Evolutionary conservation across 2,113 vertebrate species (phyloP).

Genomic region (Eurystomus gularis): DNA sequence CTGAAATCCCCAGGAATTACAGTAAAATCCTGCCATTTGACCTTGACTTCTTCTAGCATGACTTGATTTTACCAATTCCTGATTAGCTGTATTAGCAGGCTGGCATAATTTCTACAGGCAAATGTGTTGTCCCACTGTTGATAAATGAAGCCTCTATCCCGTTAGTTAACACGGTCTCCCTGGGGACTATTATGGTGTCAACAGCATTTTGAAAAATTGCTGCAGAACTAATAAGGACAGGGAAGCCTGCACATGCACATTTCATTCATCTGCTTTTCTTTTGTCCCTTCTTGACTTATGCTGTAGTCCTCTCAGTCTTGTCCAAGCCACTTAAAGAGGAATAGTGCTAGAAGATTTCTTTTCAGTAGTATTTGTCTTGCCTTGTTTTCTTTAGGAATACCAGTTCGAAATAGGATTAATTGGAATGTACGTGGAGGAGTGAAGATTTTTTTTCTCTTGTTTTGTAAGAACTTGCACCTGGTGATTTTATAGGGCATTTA

Average conservation of each 20-base stretch:
- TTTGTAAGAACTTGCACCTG: not conserved
- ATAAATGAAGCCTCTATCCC: not conserved
- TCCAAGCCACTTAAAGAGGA: not conserved
- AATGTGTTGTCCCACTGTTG: not conserved
- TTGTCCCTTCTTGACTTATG: not conserved
- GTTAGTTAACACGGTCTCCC: constrained; percentile 21
- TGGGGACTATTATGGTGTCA: not conserved
- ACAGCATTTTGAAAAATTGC: constrained; percentile 32
- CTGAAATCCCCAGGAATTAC: not conserved
- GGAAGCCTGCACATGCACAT: not conserved
- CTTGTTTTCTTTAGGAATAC: not conserved
- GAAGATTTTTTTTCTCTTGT: not conserved
- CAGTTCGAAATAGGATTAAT: not conserved
- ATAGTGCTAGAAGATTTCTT: not conserved
- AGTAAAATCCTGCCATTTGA: not conserved
- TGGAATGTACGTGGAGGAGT: not conserved
- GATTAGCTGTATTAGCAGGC: not conserved
- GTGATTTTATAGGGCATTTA: not conserved
- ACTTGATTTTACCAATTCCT: not conserved
- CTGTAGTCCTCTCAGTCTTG: not conserved
- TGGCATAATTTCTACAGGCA: constrained; percentile 7
- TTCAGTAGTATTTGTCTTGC: not conserved
- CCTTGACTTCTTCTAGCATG: not conserved
- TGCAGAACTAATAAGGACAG: not conserved
- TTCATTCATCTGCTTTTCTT: not conserved